Conservation (phyloP, 2,113 vertebrate species). For the Amia ocellicauda region DNA sequence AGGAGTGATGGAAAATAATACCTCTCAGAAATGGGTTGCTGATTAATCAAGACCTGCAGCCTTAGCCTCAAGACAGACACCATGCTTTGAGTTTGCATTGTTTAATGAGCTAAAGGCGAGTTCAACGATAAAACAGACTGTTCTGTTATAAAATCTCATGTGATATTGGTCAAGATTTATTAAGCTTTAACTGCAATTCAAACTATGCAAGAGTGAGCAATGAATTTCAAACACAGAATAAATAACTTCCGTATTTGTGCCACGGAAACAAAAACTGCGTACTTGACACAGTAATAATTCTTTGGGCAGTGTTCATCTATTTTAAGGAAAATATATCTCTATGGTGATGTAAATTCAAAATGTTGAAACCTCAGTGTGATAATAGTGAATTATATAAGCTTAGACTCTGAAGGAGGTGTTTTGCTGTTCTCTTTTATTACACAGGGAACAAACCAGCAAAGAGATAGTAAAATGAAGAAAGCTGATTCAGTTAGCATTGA, state of each 20-base stretch:
- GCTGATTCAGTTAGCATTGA: conserved; percentile 46
- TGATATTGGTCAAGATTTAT: conserved; percentile 44
- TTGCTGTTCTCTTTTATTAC: conserved; percentile 3
- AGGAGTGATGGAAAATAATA: conserved; percentile 37
- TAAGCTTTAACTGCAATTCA: conserved; percentile 46
- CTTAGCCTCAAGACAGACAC: conserved; percentile 19
- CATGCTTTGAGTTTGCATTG: conserved; percentile 15
- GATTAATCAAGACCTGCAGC: conserved; percentile 41
- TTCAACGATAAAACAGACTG: conserved; percentile 31
- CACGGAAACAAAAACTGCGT: conserved; percentile 6
- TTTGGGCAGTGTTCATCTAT: conserved; percentile 5
- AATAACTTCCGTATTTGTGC: conserved; percentile 36
- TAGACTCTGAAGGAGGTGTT: neutral
- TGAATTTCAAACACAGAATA: conserved; percentile 51
- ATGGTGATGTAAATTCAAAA: neutral
- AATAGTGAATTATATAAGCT: neutral
- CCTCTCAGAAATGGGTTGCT: conserved; percentile 37
- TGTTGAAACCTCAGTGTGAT: neutral
- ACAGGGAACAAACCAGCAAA: neutral
- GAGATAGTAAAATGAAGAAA: conserved; percentile 34
- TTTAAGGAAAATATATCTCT: neutral
- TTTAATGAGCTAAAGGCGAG: conserved; percentile 25
- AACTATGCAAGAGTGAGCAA: conserved; percentile 39
- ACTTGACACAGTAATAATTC: conserved; percentile 16
- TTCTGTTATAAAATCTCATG: conserved; percentile 23